phyloP scores from a whole-genome alignment of 2,888 invertebrate species.

The Acrobasis suavella region DNA sequence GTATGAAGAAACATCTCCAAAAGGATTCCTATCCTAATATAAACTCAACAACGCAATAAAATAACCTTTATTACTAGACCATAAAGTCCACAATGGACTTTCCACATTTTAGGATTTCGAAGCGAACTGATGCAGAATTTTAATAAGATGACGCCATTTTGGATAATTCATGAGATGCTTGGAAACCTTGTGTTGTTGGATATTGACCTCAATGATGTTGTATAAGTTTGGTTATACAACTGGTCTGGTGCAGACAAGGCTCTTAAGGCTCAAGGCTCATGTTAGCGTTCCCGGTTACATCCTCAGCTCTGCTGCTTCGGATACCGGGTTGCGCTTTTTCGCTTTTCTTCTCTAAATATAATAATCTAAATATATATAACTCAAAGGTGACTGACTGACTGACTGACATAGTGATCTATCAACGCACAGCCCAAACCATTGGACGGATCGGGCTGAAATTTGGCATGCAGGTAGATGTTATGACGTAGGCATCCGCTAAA shows the following conservation, averaged over 20 bases:
- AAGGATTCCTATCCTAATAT: background rate
- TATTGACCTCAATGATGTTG: conserved; percentile 12
- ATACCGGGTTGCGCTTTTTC: no score
- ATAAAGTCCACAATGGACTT: background rate
- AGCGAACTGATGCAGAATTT: conserved; percentile 43
- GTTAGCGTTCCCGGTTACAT: no score
- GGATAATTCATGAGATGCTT: conserved; percentile 38
- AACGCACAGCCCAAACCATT: no score
- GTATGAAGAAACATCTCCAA: conserved; percentile 8
- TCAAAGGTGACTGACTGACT: no score
- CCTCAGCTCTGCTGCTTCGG: no score
- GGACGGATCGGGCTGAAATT: no score
- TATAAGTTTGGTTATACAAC: background rate
- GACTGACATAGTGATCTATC: no score
- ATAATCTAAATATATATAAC: no score
- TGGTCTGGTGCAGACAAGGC: background rate
- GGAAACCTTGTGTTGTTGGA: conserved; percentile 21
- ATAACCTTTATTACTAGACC: background rate
- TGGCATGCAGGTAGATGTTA: no score
- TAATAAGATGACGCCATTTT: conserved; percentile 42
- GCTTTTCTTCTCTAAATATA: no score
- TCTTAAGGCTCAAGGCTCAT: no score
- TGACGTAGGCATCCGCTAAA: no score
- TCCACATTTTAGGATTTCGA: conserved; percentile 3
- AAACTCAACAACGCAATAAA: background rate